Evolutionary conservation across 1,140 invertebrate genomes (phyloP), one percentile per base, ranked within the genome.

Genomic region (Ruditapes philippinarum): DNA sequence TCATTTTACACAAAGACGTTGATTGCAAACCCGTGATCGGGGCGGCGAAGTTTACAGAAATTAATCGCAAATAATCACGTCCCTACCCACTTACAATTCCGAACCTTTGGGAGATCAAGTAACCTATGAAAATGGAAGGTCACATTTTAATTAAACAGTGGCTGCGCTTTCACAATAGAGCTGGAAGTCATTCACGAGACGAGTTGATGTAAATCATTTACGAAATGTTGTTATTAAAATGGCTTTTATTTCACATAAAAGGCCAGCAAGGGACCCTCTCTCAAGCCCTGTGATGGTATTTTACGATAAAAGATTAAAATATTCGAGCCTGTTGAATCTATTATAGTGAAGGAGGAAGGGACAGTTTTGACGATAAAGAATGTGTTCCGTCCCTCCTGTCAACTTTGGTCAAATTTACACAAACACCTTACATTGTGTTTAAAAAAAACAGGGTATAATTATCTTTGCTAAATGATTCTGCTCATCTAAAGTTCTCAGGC

Each of bases 181-280:
- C 38, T 54, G 9, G 49, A 65, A 76, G 74, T 88, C 74, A 78
- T 88, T 88, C 85, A 80, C 60, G 74, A 79, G 49, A 60, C 36
- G 54, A 78, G 42, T n/a, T 51, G 60, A 88, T 88, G 85, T 88
- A 88, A 88, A 88, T 88, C 85, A 88, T 80, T 88, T 78, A 54
- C 85, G 85, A 88, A 88, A 88, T 88, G 85, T 80, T 88, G 85
- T 79, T 88, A 88, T 88, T 88, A 88, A 88, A 88, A 70, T 80
- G 62, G 36, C 85, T 88, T 88, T 88, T 88, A 79, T 88, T 80
- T 88, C 76, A 54, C 76, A 79, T 79, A 68, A 80, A 88, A 80
- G 85, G 60, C 31, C 60, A 38, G 51, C 57, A 68, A 36, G 70
- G 51, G 25, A 3, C 62, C 70, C 33, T 57, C 11, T 40, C 60